Percentiles rank a stretch among this genome's conserved stretches.
These are phyloP conservation scores for Paramisgurnus dabryanus DNA, from an alignment of 2,113 vertebrate species.

Conservation along the genomic window DNA sequence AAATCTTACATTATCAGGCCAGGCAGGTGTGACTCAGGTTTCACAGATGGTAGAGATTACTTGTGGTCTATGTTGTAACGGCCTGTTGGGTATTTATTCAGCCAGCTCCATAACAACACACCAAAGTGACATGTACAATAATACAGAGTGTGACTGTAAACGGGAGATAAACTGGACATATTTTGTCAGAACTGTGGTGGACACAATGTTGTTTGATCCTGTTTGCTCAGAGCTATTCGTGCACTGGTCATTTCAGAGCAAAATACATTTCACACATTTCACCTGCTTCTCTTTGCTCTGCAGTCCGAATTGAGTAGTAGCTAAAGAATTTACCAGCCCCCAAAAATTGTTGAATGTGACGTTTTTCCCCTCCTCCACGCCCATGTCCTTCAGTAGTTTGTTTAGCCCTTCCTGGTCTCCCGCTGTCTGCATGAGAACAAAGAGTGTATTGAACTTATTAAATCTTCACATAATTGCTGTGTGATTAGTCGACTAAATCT, in stretches of 20 bases:
- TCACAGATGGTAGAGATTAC: constrained; percentile 25
- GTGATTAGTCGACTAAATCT: not conserved
- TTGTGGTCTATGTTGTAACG: not conserved
- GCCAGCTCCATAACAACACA: constrained; percentile 6
- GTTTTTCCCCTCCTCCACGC: constrained; percentile 45
- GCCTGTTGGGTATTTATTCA: not conserved
- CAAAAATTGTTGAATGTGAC: constrained; percentile 58
- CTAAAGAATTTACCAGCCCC: constrained; percentile 48
- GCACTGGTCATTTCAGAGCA: constrained; percentile 42
- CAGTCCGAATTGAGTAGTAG: constrained; percentile 48
- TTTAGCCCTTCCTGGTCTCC: constrained; percentile 47
- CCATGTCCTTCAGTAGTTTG: constrained; percentile 51
- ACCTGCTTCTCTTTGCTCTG: constrained; percentile 49
- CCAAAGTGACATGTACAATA: not conserved
- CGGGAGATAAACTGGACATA: not conserved
- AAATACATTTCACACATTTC: constrained; percentile 52
- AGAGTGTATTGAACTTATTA: constrained; percentile 4
- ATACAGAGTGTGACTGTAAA: not conserved
- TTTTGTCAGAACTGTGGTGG: not conserved
- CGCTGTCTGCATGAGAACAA: constrained; percentile 39
- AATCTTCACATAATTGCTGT: constrained; percentile 5
- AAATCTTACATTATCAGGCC: constrained; percentile 21
- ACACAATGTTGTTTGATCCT: constrained; percentile 4
- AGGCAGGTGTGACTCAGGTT: constrained; percentile 9
- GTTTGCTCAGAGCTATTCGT: constrained; percentile 2